These are phyloP conservation scores for Chrysolina oricalcia DNA, from an alignment of 2,888 invertebrate species.

Conservation along the genomic window DNA sequence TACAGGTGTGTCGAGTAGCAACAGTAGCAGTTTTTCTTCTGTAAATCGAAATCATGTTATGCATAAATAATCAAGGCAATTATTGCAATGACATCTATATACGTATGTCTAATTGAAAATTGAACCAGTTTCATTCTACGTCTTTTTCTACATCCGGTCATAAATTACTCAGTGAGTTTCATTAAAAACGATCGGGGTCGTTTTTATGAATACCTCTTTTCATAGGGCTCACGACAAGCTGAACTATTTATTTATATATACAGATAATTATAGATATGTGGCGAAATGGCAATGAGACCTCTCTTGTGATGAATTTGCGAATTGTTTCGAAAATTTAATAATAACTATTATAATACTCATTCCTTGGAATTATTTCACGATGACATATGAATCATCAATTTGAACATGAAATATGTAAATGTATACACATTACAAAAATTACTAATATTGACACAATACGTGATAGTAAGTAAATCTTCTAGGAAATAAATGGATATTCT, in stretches of 20 bases:
- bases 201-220: neutral
- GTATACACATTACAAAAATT: too few relatives aligned
- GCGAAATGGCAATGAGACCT: neutral
- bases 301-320: too few relatives aligned
- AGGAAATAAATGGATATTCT: too few relatives aligned
- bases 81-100: conserved; percentile 10
- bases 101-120: neutral
- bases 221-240: neutral
- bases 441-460: too few relatives aligned
- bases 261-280: too few relatives aligned
- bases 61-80: conserved; percentile 3
- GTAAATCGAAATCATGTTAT: neutral
- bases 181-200: neutral
- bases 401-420: too few relatives aligned
- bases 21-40: neutral
- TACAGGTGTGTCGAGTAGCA: neutral
- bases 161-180: neutral
- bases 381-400: too few relatives aligned
- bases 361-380: too few relatives aligned
- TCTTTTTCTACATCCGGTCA: conserved; percentile 4
- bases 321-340: too few relatives aligned
- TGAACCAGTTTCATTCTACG: neutral
- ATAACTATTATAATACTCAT: too few relatives aligned
- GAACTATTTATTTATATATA: neutral
- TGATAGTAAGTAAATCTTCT: too few relatives aligned